Evolutionary conservation across 2,888 invertebrate genomes (phyloP), one percentile per base, ranked within the genome.

Genomic region (Clivina fossor): DNA sequence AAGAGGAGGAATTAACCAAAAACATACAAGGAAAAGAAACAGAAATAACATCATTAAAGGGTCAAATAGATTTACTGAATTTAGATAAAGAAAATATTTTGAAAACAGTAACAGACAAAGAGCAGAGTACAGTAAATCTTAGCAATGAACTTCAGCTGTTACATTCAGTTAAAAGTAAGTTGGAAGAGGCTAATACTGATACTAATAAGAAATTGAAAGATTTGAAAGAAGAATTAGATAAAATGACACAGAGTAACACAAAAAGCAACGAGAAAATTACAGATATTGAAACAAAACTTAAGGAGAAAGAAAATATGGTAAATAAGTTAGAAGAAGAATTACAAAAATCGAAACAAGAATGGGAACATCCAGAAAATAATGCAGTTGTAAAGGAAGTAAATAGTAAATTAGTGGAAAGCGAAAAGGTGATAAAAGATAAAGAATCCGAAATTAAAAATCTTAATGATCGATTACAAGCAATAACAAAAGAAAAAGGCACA

Each of bases 201-300:
- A 64, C 63, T 35, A 61, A 64, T 20, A 61, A 60, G n/a, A 38
- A 64, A 11, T 58, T 62, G 11, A 58, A 62, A 43, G 61, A 66
- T 40, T 35, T 65, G 3, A 58, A 62, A 18, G 58, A 58, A 11
- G 63, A 68, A 46, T 56, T 66, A 30, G 60, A 60, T 24, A 60
- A 64, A 37, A 53, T n/a, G 35, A 54, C 35, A 33, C 50, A 57
- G 24, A 57, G 24, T 28, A 16, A 30, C 9, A 51, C 16, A 51
- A 60, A 26, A 47, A 49, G 49, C 43, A 35, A 58, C 57, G 18
- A 46, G 61, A 60, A 49, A 58, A 50, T 26, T 51, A 51, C 13
- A 30, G 13, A 55, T 30, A 16, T 58, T 43, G 38, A 40, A 54
- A 62, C 56, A 50, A 24, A 58, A 9, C 4, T 47, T 13, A 57